These are phyloP conservation scores for Acholoe squamosa DNA, from an alignment of 2,888 invertebrate species.

Conservation along the genomic window DNA sequence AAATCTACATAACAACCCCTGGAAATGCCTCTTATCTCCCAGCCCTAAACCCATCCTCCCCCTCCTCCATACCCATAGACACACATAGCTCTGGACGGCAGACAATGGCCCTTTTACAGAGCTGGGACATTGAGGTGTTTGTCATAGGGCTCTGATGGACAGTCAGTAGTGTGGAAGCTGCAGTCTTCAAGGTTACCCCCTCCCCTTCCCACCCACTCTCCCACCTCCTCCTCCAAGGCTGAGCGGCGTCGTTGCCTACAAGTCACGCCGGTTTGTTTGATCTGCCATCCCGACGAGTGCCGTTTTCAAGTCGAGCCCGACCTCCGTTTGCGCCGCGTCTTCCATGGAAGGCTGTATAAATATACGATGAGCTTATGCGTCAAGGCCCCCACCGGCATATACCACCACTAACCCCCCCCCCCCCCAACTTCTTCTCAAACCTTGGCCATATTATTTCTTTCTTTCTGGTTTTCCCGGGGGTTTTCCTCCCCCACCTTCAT, in stretches of 20 bases:
- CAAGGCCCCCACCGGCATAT: conserved; percentile 4
- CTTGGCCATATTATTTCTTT: not conserved
- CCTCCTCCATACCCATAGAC: too few species aligned
- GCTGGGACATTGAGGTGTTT: not conserved
- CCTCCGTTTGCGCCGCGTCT: conserved; percentile 37
- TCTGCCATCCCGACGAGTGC: conserved; percentile 18
- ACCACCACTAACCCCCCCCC: not conserved
- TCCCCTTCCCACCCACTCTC: not conserved
- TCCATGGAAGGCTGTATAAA: conserved; percentile 33
- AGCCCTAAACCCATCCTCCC: too few species aligned
- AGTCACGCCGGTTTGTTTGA: conserved; percentile 56
- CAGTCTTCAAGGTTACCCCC: not conserved
- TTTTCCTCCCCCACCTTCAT: not conserved
- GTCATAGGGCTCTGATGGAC: conserved; percentile 28
- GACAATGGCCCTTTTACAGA: conserved; percentile 6
- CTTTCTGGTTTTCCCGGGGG: too few species aligned
- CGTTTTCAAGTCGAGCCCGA: conserved; percentile 50
- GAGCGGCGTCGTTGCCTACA: not conserved
- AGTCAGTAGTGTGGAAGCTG: not conserved
- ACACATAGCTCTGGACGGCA: too few species aligned
- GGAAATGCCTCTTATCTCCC: too few species aligned
- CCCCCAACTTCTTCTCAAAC: too few species aligned
- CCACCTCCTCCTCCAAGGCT: not conserved
- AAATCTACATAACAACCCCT: too few species aligned
- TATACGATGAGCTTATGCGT: conserved; percentile 53